phyloP scores from a whole-genome alignment of 2,797 vertebrate species.

The Scolopax rusticola region DNA sequence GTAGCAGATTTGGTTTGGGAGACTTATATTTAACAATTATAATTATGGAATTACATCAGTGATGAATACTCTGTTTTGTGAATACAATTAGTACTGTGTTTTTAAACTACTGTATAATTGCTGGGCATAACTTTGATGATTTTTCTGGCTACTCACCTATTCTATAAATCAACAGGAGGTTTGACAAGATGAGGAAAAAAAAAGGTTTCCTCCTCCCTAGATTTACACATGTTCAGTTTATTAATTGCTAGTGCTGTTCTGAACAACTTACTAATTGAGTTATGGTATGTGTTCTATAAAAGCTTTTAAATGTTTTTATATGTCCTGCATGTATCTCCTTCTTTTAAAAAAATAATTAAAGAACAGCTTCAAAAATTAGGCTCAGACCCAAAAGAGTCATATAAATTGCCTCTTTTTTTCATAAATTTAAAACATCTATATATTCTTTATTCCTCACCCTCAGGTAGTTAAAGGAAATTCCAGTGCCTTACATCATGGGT shows the following conservation, averaged over 20 bases:
- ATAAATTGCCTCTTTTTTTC: not conserved
- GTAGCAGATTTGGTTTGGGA: not conserved
- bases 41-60: conserved; percentile 44
- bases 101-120: conserved; percentile 58
- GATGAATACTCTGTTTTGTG: conserved; percentile 42
- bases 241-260: conserved; percentile 49
- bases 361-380: conserved; percentile 28
- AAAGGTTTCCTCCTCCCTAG: conserved; percentile 34
- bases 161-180: conserved; percentile 57
- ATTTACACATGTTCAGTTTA: conserved; percentile 52
- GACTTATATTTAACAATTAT: conserved; percentile 40
- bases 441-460: not conserved
- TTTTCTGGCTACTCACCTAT: conserved; percentile 48
- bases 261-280: conserved; percentile 63
- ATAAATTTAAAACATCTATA: not conserved
- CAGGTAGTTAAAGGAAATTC: not conserved
- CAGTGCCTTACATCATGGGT: not conserved
- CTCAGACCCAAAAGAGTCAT: not conserved
- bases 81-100: conserved; percentile 48
- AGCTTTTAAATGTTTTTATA: conserved; percentile 32
- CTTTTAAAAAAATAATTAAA: not conserved
- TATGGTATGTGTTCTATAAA: conserved; percentile 40
- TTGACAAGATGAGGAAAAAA: conserved; percentile 38
- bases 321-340: conserved; percentile 2
- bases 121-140: conserved; percentile 34